A percentile compares a stretch with the other conserved stretches of the same genome.
Evolutionary conservation across 2,113 vertebrate genomes (phyloP).

Genomic region (Maccullochella peelii): DNA sequence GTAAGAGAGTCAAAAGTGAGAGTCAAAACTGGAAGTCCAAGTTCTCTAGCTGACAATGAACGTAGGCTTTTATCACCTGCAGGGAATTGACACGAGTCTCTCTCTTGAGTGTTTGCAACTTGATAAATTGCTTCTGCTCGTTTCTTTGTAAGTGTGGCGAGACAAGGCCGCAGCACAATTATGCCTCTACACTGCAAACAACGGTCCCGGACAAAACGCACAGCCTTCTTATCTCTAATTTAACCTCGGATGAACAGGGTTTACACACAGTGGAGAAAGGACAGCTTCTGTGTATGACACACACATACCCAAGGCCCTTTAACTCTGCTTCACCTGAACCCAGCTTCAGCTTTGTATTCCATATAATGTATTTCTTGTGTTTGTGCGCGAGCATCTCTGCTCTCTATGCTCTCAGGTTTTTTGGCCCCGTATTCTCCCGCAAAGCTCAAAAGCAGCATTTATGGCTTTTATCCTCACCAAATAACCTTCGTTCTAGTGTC

Average conservation of each 20-base stretch:
- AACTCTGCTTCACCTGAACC: constrained; percentile 38
- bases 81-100: constrained; percentile 34
- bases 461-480: constrained; percentile 26
- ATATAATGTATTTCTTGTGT: constrained; percentile 34
- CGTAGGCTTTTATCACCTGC: constrained; percentile 28
- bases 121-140: constrained; percentile 67
- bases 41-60: constrained; percentile 25
- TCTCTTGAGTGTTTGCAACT: constrained; percentile 42
- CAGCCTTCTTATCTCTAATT: constrained; percentile 52
- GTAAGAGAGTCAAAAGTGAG: background rate
- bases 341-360: constrained; percentile 47
- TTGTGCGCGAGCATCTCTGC: constrained; percentile 23
- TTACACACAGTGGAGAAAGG: constrained; percentile 37
- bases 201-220: constrained; percentile 7
- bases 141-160: constrained; percentile 49
- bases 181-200: constrained; percentile 55
- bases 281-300: constrained; percentile 24
- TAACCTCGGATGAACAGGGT: constrained; percentile 67
- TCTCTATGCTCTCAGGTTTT: constrained; percentile 11
- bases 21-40: constrained; percentile 7
- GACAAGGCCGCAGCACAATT: constrained; percentile 66
- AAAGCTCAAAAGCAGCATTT: constrained; percentile 53
- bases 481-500: constrained; percentile 55
- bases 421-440: constrained; percentile 5
- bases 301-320: constrained; percentile 36